phyloP scores from a whole-genome alignment of 2,113 vertebrate genomes.

The Cisticola juncidis region DNA sequence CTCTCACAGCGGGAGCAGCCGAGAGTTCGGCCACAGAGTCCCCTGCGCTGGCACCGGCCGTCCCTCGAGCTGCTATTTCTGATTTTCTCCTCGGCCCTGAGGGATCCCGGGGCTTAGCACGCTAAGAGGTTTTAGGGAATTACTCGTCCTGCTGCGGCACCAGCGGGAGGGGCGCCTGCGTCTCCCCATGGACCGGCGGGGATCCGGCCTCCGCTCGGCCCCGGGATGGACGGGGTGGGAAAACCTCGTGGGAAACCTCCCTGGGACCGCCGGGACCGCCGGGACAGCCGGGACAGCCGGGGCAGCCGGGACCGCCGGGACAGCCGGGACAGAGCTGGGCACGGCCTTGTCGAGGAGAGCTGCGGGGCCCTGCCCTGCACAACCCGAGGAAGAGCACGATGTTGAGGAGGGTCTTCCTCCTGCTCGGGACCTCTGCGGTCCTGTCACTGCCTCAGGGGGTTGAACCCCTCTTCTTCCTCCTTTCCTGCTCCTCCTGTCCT shows the following conservation, averaged over 20 bases:
- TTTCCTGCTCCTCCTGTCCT: neutral
- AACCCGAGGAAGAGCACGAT: accelerated
- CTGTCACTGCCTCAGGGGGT: neutral
- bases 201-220: neutral
- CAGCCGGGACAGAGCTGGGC: neutral
- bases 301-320: neutral
- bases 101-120: slow-evolving; percentile 16
- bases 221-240: neutral
- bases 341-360: neutral
- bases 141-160: neutral
- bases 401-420: neutral
- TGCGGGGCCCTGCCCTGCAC: neutral
- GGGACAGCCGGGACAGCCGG: neutral
- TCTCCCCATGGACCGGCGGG: neutral
- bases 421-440: accelerated
- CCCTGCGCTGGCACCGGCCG: accelerated
- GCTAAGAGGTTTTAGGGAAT: slow-evolving; percentile 51
- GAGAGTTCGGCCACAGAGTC: neutral
- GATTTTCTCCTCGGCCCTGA: slow-evolving; percentile 13
- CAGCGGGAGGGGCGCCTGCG: neutral
- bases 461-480: neutral
- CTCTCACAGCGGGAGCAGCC: neutral
- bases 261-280: neutral
- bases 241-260: neutral
- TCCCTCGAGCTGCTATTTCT: slow-evolving; percentile 1